Conservation (phyloP, 2,113 vertebrate species). For the Platysternon megacephalum region DNA sequence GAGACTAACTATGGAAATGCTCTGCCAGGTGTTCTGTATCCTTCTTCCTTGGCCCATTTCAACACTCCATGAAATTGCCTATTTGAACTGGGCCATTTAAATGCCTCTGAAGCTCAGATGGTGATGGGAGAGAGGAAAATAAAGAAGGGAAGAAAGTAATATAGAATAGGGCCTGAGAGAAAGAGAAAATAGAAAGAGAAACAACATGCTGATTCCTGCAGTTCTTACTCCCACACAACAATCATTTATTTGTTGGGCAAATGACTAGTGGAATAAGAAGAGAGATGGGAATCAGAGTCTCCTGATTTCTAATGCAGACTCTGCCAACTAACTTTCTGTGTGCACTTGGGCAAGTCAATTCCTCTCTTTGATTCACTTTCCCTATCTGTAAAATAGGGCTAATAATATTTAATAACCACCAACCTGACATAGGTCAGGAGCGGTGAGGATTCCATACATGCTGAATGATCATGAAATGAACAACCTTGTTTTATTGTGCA, state of each 20-base stretch:
- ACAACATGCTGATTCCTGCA: not conserved
- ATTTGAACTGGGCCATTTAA: not conserved
- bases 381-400: not conserved
- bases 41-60: not conserved
- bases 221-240: not conserved
- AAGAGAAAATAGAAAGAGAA: not conserved
- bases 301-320: not conserved
- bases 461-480: not conserved
- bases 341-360: not conserved
- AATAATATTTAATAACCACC: not conserved
- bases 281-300: not conserved
- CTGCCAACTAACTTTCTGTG: not conserved
- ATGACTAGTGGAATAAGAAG: not conserved
- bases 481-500: not conserved
- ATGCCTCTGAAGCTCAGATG: not conserved
- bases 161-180: not conserved
- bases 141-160: not conserved
- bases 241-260: not conserved
- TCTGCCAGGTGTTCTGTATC: not conserved
- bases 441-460: fast-evolving
- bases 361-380: not conserved
- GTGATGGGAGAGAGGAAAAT: not conserved
- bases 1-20: not conserved
- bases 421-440: not conserved
- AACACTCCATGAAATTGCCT: not conserved